Evolutionary conservation across 2,888 invertebrate genomes (phyloP), one percentile per base, ranked within the genome.

Genomic region (Caenorhabditis japonica): DNA sequence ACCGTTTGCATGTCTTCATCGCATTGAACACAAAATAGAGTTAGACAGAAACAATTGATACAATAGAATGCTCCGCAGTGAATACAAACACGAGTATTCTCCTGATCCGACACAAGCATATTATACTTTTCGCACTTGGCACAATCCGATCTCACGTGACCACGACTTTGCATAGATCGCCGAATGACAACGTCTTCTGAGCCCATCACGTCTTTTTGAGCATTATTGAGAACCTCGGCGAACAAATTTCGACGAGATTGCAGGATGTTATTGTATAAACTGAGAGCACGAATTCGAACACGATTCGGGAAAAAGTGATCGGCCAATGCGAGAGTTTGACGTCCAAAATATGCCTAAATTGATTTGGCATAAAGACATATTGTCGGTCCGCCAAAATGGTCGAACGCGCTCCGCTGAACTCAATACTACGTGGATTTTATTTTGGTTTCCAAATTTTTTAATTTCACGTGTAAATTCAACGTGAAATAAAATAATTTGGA

Each of bases 51-150:
- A 51, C 84, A 84, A 39, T 76, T 70, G 30, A 84, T 73, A 49
- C 84, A 84, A 58, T 83, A 84, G 41, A 84, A 70, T 3, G 80
- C 60, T 30, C 74, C 73, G 43, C 84, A 84, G 13, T 76, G 59
- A 8, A 76, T 55, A 49, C 84, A 84, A 10, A 83, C 49, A n/a
- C 84, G 73, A 13, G 77, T 73, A 66, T 82, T 83, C 81, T 73
- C 71, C 44, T 75, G 62, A 74, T 82, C 77, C 2, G 76, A 46
- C 13, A 82, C 46, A 38, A 60, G 73, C 69, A 84, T 68, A 39
- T 84, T 79, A 19, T 70, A 69, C 43, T 79, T 74, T 10, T 59
- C 60, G 44, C 84, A 84, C 17, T 76, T 79, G 3, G 41, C 39
- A 44, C 84, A 84, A 43, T 62, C 69, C 1, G 80, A 36, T 13